These are phyloP conservation scores for Troides helena DNA, from an alignment of 2,888 invertebrate genomes.

Conservation along the genomic window DNA sequence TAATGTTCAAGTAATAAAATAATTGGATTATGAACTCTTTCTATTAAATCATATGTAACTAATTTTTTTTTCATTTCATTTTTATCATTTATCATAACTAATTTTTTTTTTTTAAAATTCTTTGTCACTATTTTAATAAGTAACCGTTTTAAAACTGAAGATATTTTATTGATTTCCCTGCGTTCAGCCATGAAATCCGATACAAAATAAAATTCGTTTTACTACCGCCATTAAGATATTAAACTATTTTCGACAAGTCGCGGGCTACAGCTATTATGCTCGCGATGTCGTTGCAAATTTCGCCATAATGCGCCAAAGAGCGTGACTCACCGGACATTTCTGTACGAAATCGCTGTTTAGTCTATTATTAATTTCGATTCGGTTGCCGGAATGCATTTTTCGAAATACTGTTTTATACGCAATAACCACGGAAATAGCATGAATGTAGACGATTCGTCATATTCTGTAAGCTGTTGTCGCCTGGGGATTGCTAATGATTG, in stretches of 20 bases:
- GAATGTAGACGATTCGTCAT: constrained; percentile 19
- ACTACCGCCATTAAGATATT: constrained; percentile 14
- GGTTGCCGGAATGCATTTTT: constrained; percentile 24
- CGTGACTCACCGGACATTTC: constrained; percentile 27
- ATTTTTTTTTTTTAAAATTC: not conserved
- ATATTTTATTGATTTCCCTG: not conserved
- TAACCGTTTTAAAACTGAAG: not conserved
- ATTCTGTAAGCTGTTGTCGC: constrained; percentile 12
- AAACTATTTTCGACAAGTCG: constrained; percentile 3
- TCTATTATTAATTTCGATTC: constrained; percentile 26
- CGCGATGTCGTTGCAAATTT: constrained; percentile 25
- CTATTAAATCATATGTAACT: too few relatives aligned
- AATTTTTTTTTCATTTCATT: not conserved
- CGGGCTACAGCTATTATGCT: constrained; percentile 11
- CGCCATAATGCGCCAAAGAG: constrained; percentile 23
- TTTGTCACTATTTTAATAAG: not conserved
- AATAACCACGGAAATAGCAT: not conserved
- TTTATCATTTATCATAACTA: not conserved
- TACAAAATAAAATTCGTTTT: constrained; percentile 12
- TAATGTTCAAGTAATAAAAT: not conserved
- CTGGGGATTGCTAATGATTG: constrained; percentile 15
- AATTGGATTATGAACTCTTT: too few relatives aligned
- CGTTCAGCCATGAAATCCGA: constrained; percentile 1
- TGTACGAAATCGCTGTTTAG: constrained; percentile 12
- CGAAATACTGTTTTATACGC: constrained; percentile 8